Evolutionary conservation across 2,797 vertebrate genomes (phyloP), one percentile per base, ranked within the genome.

Genomic region (Salarias fasciatus): DNA sequence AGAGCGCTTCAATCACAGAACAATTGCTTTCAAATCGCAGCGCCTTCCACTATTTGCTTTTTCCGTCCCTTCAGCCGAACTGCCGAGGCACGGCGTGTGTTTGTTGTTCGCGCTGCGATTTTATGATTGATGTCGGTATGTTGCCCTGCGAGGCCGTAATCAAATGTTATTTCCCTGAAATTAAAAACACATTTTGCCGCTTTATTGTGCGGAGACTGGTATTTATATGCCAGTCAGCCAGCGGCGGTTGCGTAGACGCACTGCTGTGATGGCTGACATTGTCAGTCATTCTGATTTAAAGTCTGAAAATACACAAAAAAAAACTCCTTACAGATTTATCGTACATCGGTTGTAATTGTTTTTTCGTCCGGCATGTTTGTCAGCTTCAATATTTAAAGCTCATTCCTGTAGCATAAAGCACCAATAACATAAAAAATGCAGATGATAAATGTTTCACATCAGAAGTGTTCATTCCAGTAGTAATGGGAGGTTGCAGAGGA

Each of bases 1-100:
- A 3, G 42, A 70, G 67, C 13, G 33, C 69, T 83, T 77, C 79
- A 83, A 50, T 85, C 68, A 73, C 37, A 56, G 52, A 82, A 79
- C 74, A 82, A 79, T 79, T 62, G 73, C 71, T 80, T 61, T 47
- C 69, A 72, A 73, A 66, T 72, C 56, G 33, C 70, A 45, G 53
- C 44, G 47, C 48, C 41, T 75, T 33, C 64, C 55, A 42, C 58
- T 68, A 44, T 81, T 60, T 62, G 56, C 52, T 43, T 35, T n/a
- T 54, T 29, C 11, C 54, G 48, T 79, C 48, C 70, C 43, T 35
- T 77, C 58, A 38, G 48, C 59, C 59, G 28, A 72, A 46, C 56
- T 12, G 18, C 47, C 11, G 30, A 69, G 60, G 57, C 46, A 48
- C 10, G 0, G 6, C 49, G 58, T 54, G 48, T 53, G 58, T 75